These are phyloP conservation scores for Crocidura indochinensis DNA, from an alignment of 2,797 vertebrate species.

Conservation along the genomic window DNA sequence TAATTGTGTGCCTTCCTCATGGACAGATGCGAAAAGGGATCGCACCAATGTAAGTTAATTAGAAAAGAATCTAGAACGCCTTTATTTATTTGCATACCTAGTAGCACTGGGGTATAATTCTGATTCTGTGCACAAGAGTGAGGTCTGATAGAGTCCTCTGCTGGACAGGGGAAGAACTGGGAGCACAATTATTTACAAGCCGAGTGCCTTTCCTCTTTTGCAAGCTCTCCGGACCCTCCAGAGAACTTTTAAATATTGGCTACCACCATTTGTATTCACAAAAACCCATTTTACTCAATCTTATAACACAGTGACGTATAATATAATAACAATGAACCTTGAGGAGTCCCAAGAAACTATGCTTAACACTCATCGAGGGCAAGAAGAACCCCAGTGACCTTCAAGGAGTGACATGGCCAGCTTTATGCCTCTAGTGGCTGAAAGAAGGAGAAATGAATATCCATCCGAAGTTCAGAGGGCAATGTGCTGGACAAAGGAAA, in stretches of 20 bases:
- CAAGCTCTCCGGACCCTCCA: neutral
- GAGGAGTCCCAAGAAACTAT: neutral
- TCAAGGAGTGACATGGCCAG: neutral
- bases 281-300: neutral
- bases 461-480: slow-evolving; percentile 59
- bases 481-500: slow-evolving; percentile 29
- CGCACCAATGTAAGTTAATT: neutral
- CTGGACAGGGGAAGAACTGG: neutral
- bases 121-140: no score
- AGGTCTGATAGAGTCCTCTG: neutral
- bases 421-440: neutral
- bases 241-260: neutral
- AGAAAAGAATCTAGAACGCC: neutral
- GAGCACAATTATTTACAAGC: no score
- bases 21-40: neutral
- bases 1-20: neutral
- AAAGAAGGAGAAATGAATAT: slow-evolving; percentile 29
- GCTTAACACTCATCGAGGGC: neutral
- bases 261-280: neutral
- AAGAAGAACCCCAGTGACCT: neutral
- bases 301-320: neutral
- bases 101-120: no score
- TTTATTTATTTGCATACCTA: neutral
- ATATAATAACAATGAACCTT: no score
- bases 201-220: no score